Percentiles rank a stretch among this genome's conserved stretches.
Conservation (phyloP, 1,140 invertebrate species). For the Ganaspis sp. region DNA sequence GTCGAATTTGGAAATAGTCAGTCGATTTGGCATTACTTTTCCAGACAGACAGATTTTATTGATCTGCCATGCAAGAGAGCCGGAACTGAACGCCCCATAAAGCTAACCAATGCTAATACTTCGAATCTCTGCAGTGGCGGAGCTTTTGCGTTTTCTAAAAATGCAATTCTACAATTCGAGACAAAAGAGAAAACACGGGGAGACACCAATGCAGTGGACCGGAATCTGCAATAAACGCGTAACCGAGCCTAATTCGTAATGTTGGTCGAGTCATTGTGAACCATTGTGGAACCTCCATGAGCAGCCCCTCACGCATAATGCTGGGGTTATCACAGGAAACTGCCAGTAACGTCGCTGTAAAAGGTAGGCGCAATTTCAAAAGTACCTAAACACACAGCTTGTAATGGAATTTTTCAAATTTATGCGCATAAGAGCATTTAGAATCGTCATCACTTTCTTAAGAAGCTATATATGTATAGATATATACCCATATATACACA, state of each 20-base stretch:
- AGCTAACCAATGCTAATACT: conserved; percentile 78
- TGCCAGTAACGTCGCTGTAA: conserved; percentile 67
- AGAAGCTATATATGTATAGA: too few species aligned
- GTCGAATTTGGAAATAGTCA: conserved; percentile 48
- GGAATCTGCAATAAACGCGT: conserved; percentile 75
- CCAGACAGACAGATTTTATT: conserved; percentile 73
- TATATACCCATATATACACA: too few species aligned
- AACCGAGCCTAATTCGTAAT: conserved; percentile 76
- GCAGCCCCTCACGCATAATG: conserved; percentile 52
- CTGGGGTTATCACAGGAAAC: conserved; percentile 71
- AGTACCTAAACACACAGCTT: conserved; percentile 22
- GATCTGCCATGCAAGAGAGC: conserved; percentile 63
- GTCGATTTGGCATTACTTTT: conserved; percentile 72
- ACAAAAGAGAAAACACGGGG: conserved; percentile 51
- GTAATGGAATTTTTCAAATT: not conserved
- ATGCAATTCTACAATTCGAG: conserved; percentile 49
- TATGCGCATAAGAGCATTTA: not conserved
- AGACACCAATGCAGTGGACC: conserved; percentile 64
- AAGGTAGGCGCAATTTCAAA: conserved; percentile 48
- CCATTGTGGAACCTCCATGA: conserved; percentile 62
- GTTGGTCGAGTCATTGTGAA: conserved; percentile 70
- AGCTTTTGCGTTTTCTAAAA: conserved; percentile 54
- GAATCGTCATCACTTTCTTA: not conserved
- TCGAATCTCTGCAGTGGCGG: conserved; percentile 72
- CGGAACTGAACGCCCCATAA: conserved; percentile 77